Percentiles rank a stretch among this genome's conserved stretches.
phyloP scores from a whole-genome alignment of 2,888 invertebrate genomes.

The Dysmachus trigonus region DNA sequence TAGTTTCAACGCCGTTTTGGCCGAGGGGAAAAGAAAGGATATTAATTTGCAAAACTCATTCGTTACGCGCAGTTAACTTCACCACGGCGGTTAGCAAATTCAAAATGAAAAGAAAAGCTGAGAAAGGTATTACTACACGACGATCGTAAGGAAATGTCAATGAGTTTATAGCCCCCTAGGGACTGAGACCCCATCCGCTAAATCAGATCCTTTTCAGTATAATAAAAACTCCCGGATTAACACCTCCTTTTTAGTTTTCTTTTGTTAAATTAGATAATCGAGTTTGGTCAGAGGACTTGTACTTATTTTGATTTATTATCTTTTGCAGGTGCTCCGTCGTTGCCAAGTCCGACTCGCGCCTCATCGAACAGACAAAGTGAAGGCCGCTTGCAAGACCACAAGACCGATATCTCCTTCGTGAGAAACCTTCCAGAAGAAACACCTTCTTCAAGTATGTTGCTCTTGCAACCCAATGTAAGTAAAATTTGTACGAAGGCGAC shows the following conservation, averaged over 20 bases:
- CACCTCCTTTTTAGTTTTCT: neutral
- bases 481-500: neutral
- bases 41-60: neutral
- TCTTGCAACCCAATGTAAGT: conserved; percentile 90
- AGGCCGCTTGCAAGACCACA: conserved; percentile 36
- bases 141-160: neutral
- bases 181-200: neutral
- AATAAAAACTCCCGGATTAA: neutral
- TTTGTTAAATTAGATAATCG: neutral
- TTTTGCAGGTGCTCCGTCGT: conserved; percentile 53
- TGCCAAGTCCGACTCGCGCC: conserved; percentile 48
- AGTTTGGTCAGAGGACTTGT: neutral
- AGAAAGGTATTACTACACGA: neutral
- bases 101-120: neutral
- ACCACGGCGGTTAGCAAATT: neutral
- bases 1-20: neutral
- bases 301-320: neutral
- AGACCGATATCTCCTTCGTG: neutral
- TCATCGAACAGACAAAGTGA: conserved; percentile 38
- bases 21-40: neutral
- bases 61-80: neutral
- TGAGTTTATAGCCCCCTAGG: neutral
- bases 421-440: neutral
- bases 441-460: conserved; percentile 83
- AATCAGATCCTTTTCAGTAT: neutral